A percentile compares a stretch with the other conserved stretches of the same genome.
These are phyloP conservation scores for Meloidogyne hapla DNA, from an alignment of 1,140 invertebrate species.

Conservation along the genomic window DNA sequence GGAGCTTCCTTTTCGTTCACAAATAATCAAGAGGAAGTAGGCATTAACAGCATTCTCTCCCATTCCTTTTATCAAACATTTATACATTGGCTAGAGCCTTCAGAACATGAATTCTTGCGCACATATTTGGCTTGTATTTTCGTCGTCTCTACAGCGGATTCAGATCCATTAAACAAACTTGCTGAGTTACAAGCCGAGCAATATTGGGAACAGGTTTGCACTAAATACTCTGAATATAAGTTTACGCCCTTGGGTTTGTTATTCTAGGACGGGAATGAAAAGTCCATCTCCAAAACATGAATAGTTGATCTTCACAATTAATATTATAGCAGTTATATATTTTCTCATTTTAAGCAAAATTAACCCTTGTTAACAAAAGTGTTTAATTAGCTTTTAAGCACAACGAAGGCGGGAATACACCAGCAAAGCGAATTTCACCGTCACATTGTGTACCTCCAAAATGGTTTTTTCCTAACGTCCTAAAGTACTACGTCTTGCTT, in stretches of 20 bases:
- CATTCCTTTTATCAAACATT: conserved; percentile 41
- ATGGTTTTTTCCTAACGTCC: conserved; percentile 81
- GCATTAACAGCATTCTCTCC: conserved; percentile 34
- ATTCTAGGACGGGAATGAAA: no score
- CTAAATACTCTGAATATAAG: neutral
- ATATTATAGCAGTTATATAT: no score
- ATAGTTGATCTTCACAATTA: no score
- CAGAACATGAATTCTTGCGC: conserved; percentile 52
- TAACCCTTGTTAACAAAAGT: conserved; percentile 7
- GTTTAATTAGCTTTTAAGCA: conserved; percentile 28
- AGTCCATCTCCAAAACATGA: no score
- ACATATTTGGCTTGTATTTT: conserved; percentile 50
- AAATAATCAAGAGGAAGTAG: neutral
- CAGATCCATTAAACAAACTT: conserved; percentile 48
- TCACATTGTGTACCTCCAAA: conserved; percentile 67
- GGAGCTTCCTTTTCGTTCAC: neutral
- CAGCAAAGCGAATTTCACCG: conserved; percentile 28
- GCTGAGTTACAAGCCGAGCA: conserved; percentile 42
- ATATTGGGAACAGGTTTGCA: conserved; percentile 45
- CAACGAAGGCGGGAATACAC: conserved; percentile 31
- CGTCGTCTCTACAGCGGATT: conserved; percentile 50
- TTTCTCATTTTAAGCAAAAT: no score
- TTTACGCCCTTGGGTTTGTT: neutral
- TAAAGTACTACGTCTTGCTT: conserved; percentile 82
- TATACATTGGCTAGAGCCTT: conserved; percentile 55